Base-by-base conservation (phyloP, 1,140 invertebrate species). In the Pogonognathellus flavescens region DNA sequence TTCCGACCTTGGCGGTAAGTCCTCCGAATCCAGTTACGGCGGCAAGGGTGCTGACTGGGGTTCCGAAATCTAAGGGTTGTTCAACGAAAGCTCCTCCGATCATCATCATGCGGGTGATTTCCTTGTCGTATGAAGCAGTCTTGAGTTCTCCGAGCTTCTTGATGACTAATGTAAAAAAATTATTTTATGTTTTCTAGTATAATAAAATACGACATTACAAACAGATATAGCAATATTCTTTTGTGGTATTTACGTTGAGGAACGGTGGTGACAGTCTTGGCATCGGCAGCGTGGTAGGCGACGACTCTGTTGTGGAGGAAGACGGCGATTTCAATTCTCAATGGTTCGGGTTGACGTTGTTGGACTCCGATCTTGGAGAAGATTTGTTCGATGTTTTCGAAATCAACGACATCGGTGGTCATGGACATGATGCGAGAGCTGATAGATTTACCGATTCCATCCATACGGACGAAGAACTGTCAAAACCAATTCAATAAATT, bases 261-360 rank as follows among this genome's bases (percentile, higher is more conserved):
- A n/a, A 87, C 80, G 66, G 87, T 86, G 83, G 84, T 87, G 52
- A 86, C 66, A 41, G 85, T 87, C 50, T 72, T 86, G 25, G 81
- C 41, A 80, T 88, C 88, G 83, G 86, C 87, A 53, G 88, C 86
- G 50, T 88, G 86, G 82, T 88, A 88, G 41, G 87, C 83, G 57
- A 88, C 80, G 62, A 87, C 83, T 14, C 86, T 49, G 49, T 81
- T 81, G 82, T 87, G 88, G 82, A 88, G 84, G 57, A 85, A 20
- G 18, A 88, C 13, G 16, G 70, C 85, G 20, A 88, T n/a, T 86
- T 88, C 88, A 85, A 87, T 84, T 62, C 76, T 86, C 31, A 88
- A 72, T 57, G 88, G 88, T 7, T 60, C 82, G 13, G 53, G 60
- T 20, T 20, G 11, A 80, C 88, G 86, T 82, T 87, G 85, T 50